Percentiles rank a stretch among this genome's conserved stretches.
Evolutionary conservation across 2,113 vertebrate genomes (phyloP).

Genomic region (Melospiza georgiana): DNA sequence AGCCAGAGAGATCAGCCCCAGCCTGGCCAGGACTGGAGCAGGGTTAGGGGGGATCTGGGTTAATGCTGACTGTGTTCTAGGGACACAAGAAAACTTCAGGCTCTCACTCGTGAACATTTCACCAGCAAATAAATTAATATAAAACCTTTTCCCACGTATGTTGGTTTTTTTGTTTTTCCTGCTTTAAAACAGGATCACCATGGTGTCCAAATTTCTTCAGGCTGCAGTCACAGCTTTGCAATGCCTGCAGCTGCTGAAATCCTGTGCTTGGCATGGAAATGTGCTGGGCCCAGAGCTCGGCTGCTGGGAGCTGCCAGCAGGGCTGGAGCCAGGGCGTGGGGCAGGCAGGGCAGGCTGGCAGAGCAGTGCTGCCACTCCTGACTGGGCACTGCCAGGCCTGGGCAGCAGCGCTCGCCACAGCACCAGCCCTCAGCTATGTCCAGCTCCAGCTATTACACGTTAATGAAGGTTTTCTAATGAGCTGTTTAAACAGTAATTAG

Average conservation of each 20-base stretch:
- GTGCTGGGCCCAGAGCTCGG: background rate
- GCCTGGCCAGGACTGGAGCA: background rate
- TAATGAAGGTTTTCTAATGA: constrained; percentile 62
- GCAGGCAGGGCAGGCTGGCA: background rate
- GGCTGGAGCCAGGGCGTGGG: background rate
- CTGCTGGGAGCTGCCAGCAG: background rate
- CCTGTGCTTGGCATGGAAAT: background rate
- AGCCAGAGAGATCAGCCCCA: background rate
- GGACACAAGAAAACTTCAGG: background rate
- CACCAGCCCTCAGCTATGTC: background rate
- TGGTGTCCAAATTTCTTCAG: background rate
- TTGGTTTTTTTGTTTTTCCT: background rate
- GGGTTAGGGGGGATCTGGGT: background rate
- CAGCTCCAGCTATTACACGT: background rate
- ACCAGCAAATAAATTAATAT: background rate
- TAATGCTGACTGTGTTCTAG: background rate
- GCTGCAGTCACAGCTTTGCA: background rate
- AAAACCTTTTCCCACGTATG: background rate
- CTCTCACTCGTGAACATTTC: background rate
- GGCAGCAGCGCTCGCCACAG: background rate
- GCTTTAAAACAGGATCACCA: background rate
- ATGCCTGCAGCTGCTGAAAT: constrained; percentile 19
- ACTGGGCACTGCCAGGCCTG: fast-evolving
- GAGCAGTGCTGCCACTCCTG: fast-evolving
- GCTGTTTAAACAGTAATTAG: constrained; percentile 57